A percentile compares a stretch with the other conserved stretches of the same genome.
phyloP scores from a whole-genome alignment of 35 echinoderm and acorn worm genomes.

The Apostichopus parvimensis region DNA sequence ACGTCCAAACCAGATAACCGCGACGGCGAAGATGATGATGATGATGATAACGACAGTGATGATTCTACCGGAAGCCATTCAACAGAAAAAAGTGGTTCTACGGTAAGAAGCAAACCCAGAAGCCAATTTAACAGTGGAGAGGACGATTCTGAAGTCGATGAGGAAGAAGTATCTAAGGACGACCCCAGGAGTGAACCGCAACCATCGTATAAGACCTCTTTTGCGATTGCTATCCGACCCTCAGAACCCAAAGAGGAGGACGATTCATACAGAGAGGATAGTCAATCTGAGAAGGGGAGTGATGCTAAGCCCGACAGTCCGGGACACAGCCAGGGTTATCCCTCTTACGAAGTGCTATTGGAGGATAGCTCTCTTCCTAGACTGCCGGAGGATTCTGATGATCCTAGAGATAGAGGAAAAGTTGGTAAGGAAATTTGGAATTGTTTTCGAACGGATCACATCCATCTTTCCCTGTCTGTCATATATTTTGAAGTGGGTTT shows the following conservation, averaged over 20 bases:
- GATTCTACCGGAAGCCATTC: not conserved
- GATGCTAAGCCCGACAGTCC: not conserved
- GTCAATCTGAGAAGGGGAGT: not conserved
- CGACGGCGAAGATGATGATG: not conserved
- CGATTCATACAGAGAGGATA: not conserved
- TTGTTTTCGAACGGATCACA: too few species aligned
- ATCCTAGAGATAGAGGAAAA: not conserved
- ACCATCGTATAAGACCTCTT: not conserved
- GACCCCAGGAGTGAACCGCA: not conserved
- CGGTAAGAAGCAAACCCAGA: not conserved
- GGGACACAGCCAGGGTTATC: not conserved
- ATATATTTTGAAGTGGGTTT: too few species aligned
- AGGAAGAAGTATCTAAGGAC: not conserved
- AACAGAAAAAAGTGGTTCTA: not conserved
- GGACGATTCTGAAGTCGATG: not conserved
- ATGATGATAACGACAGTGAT: not conserved
- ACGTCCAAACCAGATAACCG: not conserved
- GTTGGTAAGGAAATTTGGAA: not conserved
- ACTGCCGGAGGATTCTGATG: not conserved
- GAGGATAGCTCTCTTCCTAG: not conserved
- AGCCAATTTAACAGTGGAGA: not conserved
- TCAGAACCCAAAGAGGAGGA: not conserved
- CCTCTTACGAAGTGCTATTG: not conserved
- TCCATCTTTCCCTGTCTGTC: too few species aligned
- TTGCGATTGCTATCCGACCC: not conserved